These are phyloP conservation scores for Aproaerema taeniolella DNA, from an alignment of 2,888 invertebrate species.

Conservation along the genomic window DNA sequence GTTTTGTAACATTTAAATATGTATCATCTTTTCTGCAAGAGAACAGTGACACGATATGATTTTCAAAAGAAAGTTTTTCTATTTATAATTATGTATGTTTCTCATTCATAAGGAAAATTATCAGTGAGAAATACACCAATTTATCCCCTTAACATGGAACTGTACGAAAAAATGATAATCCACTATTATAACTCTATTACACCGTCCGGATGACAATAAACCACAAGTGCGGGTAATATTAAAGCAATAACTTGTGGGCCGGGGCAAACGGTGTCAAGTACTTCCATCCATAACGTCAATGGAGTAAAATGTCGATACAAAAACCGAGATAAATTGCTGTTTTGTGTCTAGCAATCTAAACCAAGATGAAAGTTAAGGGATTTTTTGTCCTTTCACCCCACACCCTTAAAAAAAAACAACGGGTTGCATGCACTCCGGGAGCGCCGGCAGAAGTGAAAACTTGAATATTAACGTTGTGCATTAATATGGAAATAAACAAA, in stretches of 20 bases:
- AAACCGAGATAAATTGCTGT: constrained; percentile 36
- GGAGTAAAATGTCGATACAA: constrained; percentile 23
- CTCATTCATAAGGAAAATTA: too few species aligned
- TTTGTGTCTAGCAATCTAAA: constrained; percentile 10
- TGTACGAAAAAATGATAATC: background rate
- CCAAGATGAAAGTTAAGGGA: background rate
- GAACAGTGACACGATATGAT: background rate
- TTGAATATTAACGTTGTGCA: background rate
- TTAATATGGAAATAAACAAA: background rate
- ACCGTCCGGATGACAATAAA: constrained; percentile 4
- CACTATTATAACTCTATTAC: constrained; percentile 1
- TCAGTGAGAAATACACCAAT: background rate
- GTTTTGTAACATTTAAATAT: background rate
- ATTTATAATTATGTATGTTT: background rate
- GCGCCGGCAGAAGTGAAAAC: too few species aligned
- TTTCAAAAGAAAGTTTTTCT: background rate
- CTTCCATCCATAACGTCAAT: constrained; percentile 15
- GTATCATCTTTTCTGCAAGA: background rate
- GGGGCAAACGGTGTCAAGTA: constrained; percentile 13
- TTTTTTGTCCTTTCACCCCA: background rate
- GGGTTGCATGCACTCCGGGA: too few species aligned
- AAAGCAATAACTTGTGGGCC: constrained; percentile 11
- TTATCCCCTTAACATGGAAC: background rate
- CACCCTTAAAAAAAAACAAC: too few species aligned
- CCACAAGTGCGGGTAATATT: constrained; percentile 10